phyloP scores from a whole-genome alignment of 1,140 invertebrate genomes.

The Plectrocnemia conspersa region DNA sequence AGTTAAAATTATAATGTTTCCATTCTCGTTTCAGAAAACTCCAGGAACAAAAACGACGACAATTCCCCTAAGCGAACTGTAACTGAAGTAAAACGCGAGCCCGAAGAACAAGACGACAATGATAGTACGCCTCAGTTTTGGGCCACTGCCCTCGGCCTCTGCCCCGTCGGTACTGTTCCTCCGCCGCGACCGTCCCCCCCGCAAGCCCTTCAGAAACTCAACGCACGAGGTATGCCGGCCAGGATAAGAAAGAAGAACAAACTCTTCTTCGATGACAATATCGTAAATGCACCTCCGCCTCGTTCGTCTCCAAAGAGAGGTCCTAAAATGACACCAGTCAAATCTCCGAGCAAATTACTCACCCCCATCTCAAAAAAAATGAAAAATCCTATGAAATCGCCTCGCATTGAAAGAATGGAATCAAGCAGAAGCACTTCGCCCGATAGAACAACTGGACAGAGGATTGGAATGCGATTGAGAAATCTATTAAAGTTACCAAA shows the following conservation, averaged over 20 bases:
- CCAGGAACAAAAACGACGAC: constrained; percentile 52
- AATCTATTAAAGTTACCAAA: constrained; percentile 98
- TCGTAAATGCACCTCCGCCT: constrained; percentile 74
- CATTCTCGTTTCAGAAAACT: constrained; percentile 48
- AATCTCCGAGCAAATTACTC: constrained; percentile 50
- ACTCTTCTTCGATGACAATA: constrained; percentile 87
- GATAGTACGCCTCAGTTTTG: constrained; percentile 64
- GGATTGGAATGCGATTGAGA: constrained; percentile 82
- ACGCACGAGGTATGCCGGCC: constrained; percentile 82
- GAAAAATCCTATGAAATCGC: constrained; percentile 45
- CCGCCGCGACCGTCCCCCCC: constrained; percentile 64
- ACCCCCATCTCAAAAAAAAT: constrained; percentile 42
- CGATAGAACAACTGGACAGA: constrained; percentile 76
- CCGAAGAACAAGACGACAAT: constrained; percentile 61
- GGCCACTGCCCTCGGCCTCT: constrained; percentile 69
- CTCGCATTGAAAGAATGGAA: constrained; percentile 31
- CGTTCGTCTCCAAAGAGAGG: constrained; percentile 60
- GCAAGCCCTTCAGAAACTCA: constrained; percentile 69
- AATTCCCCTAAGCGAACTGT: constrained; percentile 43
- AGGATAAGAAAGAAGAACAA: constrained; percentile 86
- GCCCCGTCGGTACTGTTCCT: constrained; percentile 69
- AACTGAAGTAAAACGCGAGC: constrained; percentile 57
- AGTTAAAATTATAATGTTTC: no score
- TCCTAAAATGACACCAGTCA: constrained; percentile 49
- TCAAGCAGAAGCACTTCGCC: constrained; percentile 48